phyloP scores from a whole-genome alignment of 2,113 vertebrate genomes.

The Odobenus rosmarus region DNA sequence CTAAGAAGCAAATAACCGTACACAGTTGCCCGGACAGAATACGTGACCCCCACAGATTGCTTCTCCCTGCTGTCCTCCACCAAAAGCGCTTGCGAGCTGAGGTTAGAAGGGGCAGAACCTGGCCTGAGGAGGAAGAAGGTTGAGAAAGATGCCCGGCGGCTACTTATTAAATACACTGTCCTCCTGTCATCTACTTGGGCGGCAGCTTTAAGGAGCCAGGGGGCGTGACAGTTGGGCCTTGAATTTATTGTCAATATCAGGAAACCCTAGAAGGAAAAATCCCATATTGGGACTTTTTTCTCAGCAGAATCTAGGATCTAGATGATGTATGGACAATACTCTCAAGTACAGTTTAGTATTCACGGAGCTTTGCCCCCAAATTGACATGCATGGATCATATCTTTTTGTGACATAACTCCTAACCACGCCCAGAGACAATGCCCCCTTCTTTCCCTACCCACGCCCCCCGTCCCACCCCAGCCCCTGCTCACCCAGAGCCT shows the following conservation, averaged over 20 bases:
- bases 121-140: not conserved
- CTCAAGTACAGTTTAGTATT: not conserved
- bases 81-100: accelerated
- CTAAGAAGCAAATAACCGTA: not conserved
- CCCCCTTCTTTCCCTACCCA: too few relatives aligned
- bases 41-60: not conserved
- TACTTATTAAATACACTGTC: not conserved
- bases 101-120: not conserved
- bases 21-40: not conserved
- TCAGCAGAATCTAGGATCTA: not conserved
- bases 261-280: not conserved
- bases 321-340: not conserved
- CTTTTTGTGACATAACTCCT: not conserved
- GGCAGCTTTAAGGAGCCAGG: not conserved
- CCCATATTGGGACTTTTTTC: not conserved
- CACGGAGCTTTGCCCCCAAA: not conserved
- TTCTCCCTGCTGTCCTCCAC: not conserved
- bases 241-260: not conserved
- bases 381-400: not conserved
- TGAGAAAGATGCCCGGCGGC: not conserved
- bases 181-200: not conserved
- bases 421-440: not conserved
- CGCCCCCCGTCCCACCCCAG: not conserved
- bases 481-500: too few relatives aligned
- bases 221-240: not conserved